Evolutionary conservation across 23 tunicate genomes (phyloP), one percentile per base, ranked within the genome.

Genomic region (Clavelina lepadiformis): DNA sequence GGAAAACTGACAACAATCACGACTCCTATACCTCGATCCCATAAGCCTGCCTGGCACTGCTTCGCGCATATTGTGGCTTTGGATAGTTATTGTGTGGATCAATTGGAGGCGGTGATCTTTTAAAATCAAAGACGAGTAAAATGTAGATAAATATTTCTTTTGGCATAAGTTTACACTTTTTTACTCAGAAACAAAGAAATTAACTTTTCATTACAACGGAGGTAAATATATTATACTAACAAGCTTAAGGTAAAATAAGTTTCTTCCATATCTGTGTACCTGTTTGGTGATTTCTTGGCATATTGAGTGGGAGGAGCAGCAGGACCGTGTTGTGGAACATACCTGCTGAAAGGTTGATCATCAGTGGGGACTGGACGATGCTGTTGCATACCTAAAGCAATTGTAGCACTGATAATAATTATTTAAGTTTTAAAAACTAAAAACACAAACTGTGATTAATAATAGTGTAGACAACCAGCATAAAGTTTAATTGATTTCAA

Each of bases 31-130:
- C 96, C 62, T 80, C 79, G 19, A 88, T 88, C 31, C 96, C 96
- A 54, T 88, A 88, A 31, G 96, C 96, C n/a, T 88, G 96, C 29
- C 96, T 59, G 0, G 96, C 88, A 54, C 96, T 88, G 5, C 78
- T 41, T 1, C 96, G 77, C 20, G 69, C 21, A 78, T 80, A 88
- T 15, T 84, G 70, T 11, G 65, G 47, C 3, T 31, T 33, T 26
- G 33, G 49, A 63, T 75, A 29, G 66, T 65, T 29, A 31, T 65
- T 27, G 44, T 65, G 23, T 15, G 55, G 73, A 3, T 73, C 67
- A 7, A 47, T 23, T 37, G 79, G 45, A 28, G 57, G 33, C 24
- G 71, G 35, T 18, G 51, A 26, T 6, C 46, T 35, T 33, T 31
- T 52, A 33, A n/a, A n/a, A n/a, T n/a, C n/a, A n/a, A n/a, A n/a